Evolutionary conservation across 2,888 invertebrate genomes (phyloP), one percentile per base, ranked within the genome.

Genomic region (Acanthococcus lagerstroemiae): DNA sequence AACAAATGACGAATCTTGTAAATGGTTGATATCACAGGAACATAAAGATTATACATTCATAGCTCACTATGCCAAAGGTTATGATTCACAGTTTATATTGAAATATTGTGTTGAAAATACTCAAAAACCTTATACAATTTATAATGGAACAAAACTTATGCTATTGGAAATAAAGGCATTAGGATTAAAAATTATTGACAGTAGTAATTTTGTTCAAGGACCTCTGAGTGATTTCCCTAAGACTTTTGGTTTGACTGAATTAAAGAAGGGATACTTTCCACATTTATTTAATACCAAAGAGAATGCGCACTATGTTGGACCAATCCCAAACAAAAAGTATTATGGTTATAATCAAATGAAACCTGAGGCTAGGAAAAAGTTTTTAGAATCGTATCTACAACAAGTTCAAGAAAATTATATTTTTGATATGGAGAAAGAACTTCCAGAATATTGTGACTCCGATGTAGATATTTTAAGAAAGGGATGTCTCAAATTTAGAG

Each of bases 171-270:
- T 55, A 4, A 65, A 55, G 46, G 55, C 26, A 55, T 65, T 45
- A 55, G 55, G 15, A 54, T 30, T 12, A 3, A 15, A n/a, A n/a
- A n/a, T n/a, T n/a, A n/a, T n/a, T n/a, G n/a, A n/a, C n/a, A n/a
- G n/a, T n/a, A n/a, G n/a, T 44, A 54, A 67, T 68, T 70, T 71
- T 69, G 66, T 71, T 25, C 45, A 55, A 61, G 63, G 58, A 45
- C 65, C 71, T 60, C 66, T 70, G 60, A 65, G 57, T 54, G 55
- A 65, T 6, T 70, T 70, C 52, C 67, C 69, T 22, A 70, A 70
- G 67, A 70, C 70, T 58, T 70, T 70, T 50, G 67, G 66, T 4
- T 63, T 70, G 17, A 70, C 66, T 55, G 68, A 70, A 67, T 50
- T 70, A 45, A 69, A 68, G 65, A 71, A 68, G 63, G n/a, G n/a